phyloP scores from a whole-genome alignment of 1,140 invertebrate genomes.

The Centruroides vittatus region DNA sequence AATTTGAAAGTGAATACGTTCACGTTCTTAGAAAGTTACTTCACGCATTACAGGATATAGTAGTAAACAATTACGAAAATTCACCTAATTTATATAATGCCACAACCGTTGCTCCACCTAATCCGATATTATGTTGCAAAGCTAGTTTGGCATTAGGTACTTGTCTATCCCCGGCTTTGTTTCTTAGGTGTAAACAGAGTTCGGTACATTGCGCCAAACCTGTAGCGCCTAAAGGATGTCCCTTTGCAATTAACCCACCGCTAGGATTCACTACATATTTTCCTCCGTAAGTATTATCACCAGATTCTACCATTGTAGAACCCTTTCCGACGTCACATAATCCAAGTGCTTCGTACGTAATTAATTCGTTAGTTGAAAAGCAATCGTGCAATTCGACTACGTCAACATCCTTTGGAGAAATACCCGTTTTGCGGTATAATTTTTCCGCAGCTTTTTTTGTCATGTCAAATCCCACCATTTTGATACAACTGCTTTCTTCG shows the following conservation, averaged over 20 bases:
- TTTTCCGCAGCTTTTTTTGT: conserved; percentile 65
- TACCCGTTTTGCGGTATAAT: conserved; percentile 58
- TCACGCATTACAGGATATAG: too few relatives aligned
- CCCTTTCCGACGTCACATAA: conserved; percentile 80
- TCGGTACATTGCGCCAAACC: conserved; percentile 93
- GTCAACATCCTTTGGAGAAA: conserved; percentile 65
- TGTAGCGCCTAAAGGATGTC: conserved; percentile 94
- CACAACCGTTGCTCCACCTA: conserved; percentile 90
- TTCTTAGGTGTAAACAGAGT: conserved; percentile 77
- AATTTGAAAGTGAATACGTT: too few relatives aligned
- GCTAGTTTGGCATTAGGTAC: conserved; percentile 69
- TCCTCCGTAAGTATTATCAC: conserved; percentile 95
- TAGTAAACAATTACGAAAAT: too few relatives aligned
- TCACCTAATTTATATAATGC: conserved; percentile 67
- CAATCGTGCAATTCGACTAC: conserved; percentile 98
- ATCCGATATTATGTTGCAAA: conserved; percentile 90
- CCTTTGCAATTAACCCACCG: conserved; percentile 95
- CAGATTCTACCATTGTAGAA: conserved; percentile 75
- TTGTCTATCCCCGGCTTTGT: conserved; percentile 77
- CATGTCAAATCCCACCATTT: conserved; percentile 92
- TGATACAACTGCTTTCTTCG: conserved; percentile 67
- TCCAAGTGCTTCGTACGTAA: conserved; percentile 94
- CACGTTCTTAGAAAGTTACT: too few relatives aligned
- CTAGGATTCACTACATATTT: conserved; percentile 95
- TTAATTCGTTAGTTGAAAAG: conserved; percentile 93